A percentile compares a stretch with the other conserved stretches of the same genome.
Evolutionary conservation across 2,797 vertebrate species (phyloP).

Genomic region (Gouania willdenowi): DNA sequence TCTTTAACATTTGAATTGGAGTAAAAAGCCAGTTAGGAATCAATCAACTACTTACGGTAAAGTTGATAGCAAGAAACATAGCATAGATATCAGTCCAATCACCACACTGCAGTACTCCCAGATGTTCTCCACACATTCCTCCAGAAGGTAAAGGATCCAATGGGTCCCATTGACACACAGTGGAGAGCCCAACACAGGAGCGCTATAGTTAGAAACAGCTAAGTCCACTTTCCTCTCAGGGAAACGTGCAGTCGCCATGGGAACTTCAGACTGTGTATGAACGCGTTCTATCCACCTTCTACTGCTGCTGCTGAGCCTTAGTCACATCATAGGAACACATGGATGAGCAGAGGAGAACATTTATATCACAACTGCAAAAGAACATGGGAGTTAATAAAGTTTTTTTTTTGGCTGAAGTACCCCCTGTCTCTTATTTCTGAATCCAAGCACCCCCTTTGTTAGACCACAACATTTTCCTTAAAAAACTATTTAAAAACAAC

Average conservation of each 20-base stretch:
- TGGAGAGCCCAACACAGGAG: constrained; percentile 20
- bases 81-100: constrained; percentile 70
- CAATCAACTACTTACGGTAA: constrained; percentile 73
- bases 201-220: constrained; percentile 36
- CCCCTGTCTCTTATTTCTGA: too few relatives aligned
- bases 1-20: too few relatives aligned
- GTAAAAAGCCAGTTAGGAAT: too few relatives aligned
- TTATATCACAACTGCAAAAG: too few relatives aligned
- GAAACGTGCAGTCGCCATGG: constrained; percentile 54
- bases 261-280: too few relatives aligned
- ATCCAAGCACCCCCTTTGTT: too few relatives aligned
- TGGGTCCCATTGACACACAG: constrained; percentile 65
- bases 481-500: too few relatives aligned
- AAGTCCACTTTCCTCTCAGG: constrained; percentile 38
- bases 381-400: too few relatives aligned
- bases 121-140: constrained; percentile 67
- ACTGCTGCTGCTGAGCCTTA: neutral
- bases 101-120: constrained; percentile 75
- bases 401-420: too few relatives aligned
- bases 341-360: neutral
- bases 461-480: too few relatives aligned
- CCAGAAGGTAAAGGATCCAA: constrained; percentile 72
- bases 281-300: neutral
- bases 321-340: neutral
- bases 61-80: constrained; percentile 76